These are phyloP conservation scores for Notodonta dromedarius DNA, from an alignment of 2,888 invertebrate genomes.

Conservation along the genomic window DNA sequence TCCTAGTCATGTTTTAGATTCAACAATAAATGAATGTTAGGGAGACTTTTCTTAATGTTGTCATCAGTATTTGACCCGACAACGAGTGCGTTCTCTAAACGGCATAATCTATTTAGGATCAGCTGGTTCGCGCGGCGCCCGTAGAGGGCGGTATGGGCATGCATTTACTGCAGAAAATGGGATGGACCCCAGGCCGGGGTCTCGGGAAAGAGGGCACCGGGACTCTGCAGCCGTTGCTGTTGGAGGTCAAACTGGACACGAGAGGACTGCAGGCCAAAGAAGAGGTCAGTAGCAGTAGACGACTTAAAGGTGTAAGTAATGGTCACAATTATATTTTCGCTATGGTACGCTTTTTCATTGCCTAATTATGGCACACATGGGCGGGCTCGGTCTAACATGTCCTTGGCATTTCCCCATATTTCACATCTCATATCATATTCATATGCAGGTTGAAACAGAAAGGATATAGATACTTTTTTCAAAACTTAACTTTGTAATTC, in stretches of 20 bases:
- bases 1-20: not conserved
- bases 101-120: constrained; percentile 87
- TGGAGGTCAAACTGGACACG: constrained; percentile 98
- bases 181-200: constrained; percentile 98
- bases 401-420: not conserved
- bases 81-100: constrained; percentile 21
- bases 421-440: no score
- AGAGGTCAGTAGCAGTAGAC: constrained; percentile 79
- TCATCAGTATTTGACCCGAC: not conserved
- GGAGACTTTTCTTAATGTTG: not conserved
- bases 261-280: constrained; percentile 93
- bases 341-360: not conserved
- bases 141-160: constrained; percentile 98
- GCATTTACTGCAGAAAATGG: constrained; percentile 99
- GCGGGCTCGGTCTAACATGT: not conserved
- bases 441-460: no score
- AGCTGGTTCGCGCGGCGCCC: constrained; percentile 94
- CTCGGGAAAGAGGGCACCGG: constrained; percentile 98
- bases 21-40: not conserved
- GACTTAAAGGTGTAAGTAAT: constrained; percentile 62
- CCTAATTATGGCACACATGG: not conserved
- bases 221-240: constrained; percentile 92
- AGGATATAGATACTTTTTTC: no score
- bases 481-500: no score
- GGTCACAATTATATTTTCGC: constrained; percentile 7